phyloP scores from a whole-genome alignment of 2,888 invertebrate species.

The Mythimna impura region DNA sequence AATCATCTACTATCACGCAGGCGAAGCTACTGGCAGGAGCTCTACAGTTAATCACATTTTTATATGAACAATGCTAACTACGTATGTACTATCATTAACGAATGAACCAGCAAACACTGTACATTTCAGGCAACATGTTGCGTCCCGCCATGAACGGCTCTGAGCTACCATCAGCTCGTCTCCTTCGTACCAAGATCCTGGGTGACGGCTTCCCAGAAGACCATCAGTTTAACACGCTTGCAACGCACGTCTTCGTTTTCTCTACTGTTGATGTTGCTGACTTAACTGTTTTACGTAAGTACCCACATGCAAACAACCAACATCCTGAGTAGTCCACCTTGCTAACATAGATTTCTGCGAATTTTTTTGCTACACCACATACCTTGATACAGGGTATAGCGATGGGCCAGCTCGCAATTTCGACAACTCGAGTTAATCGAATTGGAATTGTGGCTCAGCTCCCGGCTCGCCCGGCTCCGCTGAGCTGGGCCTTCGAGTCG shows the following conservation, averaged over 20 bases:
- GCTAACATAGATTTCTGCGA: background rate
- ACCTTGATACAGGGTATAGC: no score
- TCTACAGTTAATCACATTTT: no score
- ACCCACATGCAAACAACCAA: background rate
- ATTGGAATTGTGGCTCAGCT: no score
- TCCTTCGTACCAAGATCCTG: conserved; percentile 68
- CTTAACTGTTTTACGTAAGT: conserved; percentile 63
- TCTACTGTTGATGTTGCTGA: conserved; percentile 66
- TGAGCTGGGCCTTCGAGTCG: no score
- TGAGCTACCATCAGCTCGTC: conserved; percentile 69
- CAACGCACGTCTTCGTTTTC: conserved; percentile 65
- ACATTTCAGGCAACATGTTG: conserved; percentile 59
- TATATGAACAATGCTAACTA: background rate
- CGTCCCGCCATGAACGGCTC: conserved; percentile 69
- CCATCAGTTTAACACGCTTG: conserved; percentile 66
- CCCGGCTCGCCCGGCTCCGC: no score
- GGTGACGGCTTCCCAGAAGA: conserved; percentile 67
- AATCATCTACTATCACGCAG: no score
- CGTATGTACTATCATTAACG: no score
- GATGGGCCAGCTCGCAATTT: no score
- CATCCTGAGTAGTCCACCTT: background rate
- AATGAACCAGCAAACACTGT: background rate
- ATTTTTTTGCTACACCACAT: no score
- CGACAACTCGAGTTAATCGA: no score
- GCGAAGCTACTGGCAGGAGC: no score